Base-by-base conservation (phyloP, 1,140 invertebrate genomes). In the Coelopa frigida region DNA sequence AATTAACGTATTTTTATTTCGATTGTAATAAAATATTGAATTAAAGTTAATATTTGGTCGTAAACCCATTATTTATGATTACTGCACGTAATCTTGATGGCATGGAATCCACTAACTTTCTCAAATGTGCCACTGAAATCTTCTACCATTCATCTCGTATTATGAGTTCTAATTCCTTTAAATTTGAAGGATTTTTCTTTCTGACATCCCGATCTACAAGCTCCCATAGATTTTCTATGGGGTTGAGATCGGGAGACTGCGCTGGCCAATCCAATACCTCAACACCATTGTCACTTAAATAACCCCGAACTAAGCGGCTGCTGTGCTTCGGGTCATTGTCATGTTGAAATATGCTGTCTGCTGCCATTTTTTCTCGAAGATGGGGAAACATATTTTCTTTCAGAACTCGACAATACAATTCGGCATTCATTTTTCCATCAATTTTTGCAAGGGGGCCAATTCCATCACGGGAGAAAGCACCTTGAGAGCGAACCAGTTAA, bases 311-410 rank as follows among this genome's bases (percentile, higher is more conserved):
- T 7, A 39, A 23, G 44, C 46, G 50, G 4, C 24, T 21, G 4
- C 54, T 57, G 44, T 61, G 54, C 45, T 61, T 59, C 10, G 57
- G 60, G 41, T 56, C 53, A 38, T 61, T 59, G 40, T 63, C 55
- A 7, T 57, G 55, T 33, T 53, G 48, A 37, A 54, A 56, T n/a
- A 47, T 44, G 40, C 50, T 51, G 20, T 24, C 36, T 11, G 53
- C n/a, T 33, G 53, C 55, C 57, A 58, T 54, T 35, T 58, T 24
- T 35, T 50, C 39, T 18, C 48, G 51, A 11, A 44, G 51, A 47
- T 44, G 50, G 22, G 51, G 51, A 5, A 52, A 14, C 43, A 58
- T 55, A 11, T 29, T 36, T 14, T 31, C 33, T 14, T 33, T 6
- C 10, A 32, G 27, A 38, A 57, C 53, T 12, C 54, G 20, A 38